Conservation (phyloP, 2,113 vertebrate genomes). For the Rhinoderma darwinii region DNA sequence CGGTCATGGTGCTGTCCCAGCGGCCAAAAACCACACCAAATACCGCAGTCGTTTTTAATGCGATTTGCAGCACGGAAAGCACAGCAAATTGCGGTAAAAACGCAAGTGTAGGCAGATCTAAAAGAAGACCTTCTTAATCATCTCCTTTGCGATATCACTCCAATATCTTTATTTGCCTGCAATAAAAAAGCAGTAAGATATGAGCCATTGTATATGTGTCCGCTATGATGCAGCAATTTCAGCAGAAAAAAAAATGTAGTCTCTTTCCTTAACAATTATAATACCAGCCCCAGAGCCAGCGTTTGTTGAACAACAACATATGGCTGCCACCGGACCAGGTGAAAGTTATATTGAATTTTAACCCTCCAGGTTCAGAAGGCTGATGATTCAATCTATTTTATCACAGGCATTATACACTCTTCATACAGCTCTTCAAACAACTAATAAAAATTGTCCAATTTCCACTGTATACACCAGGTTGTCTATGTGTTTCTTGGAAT, state of each 20-base stretch:
- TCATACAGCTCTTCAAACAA: background rate
- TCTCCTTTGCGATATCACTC: constrained; percentile 3
- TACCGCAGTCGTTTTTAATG: too few species aligned
- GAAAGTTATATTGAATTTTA: constrained; percentile 19
- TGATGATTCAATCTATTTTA: background rate
- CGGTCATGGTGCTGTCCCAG: too few species aligned
- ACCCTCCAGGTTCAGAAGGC: constrained; percentile 21
- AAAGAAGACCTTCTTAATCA: too few species aligned
- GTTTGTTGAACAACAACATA: constrained; percentile 44
- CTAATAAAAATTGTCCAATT: background rate
- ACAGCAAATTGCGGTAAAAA: too few species aligned
- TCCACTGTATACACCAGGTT: background rate
- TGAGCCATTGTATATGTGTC: background rate
- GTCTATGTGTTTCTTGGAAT: background rate
- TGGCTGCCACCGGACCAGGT: constrained; percentile 3
- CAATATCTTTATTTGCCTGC: constrained; percentile 39
- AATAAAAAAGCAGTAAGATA: constrained; percentile 35
- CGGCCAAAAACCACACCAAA: too few species aligned
- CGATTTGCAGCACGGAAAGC: too few species aligned
- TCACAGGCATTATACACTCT: background rate
- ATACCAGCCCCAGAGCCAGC: constrained; percentile 41
- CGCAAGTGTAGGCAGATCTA: too few species aligned
- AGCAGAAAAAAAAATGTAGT: constrained; percentile 34
- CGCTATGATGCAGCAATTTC: background rate
- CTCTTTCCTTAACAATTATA: constrained; percentile 50